These are phyloP conservation scores for Nothoprocta pentlandii DNA, from an alignment of 2,113 vertebrate genomes.

Conservation along the genomic window DNA sequence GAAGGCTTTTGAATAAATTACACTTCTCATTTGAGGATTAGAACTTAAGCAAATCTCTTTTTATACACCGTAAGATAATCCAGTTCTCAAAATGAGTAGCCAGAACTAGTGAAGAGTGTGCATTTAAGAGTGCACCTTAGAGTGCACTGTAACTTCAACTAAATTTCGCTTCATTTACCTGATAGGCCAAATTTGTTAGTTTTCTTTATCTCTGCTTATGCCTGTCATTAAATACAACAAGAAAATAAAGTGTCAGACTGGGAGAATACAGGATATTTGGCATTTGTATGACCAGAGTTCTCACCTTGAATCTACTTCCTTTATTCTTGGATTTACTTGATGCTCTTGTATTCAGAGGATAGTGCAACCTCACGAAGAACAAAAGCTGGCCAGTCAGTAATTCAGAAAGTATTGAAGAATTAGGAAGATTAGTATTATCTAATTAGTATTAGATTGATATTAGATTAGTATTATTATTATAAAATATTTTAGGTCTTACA, in stretches of 20 bases:
- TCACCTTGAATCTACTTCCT: neutral
- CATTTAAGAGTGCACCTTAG: neutral
- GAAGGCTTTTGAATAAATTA: neutral
- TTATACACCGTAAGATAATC: neutral
- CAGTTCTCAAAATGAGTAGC: neutral
- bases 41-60: neutral
- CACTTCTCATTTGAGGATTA: neutral
- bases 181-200: neutral
- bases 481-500: neutral
- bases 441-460: too few species aligned
- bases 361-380: neutral
- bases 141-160: neutral
- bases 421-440: neutral
- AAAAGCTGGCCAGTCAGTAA: neutral
- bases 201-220: neutral
- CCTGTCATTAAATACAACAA: neutral
- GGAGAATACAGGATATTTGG: neutral
- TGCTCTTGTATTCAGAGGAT: neutral
- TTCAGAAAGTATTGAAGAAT: neutral
- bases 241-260: neutral
- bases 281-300: neutral
- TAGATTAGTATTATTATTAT: neutral
- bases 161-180: neutral
- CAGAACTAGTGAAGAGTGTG: neutral
- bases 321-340: neutral